Conservation (phyloP, 2,113 vertebrate genomes). For the Tupaia tana region DNA sequence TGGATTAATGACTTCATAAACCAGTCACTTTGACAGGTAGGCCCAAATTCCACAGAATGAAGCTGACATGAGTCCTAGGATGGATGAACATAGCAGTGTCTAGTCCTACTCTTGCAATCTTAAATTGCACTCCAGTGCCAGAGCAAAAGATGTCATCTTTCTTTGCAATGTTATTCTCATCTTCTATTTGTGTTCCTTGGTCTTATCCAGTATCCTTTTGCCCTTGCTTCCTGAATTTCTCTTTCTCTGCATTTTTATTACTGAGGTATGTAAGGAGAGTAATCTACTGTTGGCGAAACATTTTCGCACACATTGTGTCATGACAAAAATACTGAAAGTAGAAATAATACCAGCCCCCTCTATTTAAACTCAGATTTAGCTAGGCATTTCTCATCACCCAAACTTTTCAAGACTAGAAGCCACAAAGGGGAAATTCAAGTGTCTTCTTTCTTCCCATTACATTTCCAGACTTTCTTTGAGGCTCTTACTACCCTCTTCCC, state of each 20-base stretch:
- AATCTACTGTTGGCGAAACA: background rate
- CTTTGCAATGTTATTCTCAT: background rate
- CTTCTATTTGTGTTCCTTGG: background rate
- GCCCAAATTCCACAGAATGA: background rate
- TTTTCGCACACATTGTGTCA: background rate
- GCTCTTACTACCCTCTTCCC: background rate
- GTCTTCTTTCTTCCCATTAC: background rate
- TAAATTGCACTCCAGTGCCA: background rate
- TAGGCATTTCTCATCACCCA: background rate
- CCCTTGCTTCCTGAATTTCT: slow-evolving; percentile 7
- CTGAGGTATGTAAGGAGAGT: background rate
- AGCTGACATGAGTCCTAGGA: background rate
- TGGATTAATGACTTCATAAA: background rate
- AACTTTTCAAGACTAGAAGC: background rate
- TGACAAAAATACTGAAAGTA: background rate
- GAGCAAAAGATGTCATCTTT: background rate
- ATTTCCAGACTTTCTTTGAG: background rate
- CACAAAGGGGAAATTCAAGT: background rate
- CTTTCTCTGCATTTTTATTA: background rate
- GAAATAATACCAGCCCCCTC: background rate
- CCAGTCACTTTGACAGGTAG: background rate
- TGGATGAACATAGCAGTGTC: background rate
- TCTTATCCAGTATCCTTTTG: background rate
- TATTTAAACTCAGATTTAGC: background rate
- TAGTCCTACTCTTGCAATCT: background rate